These are phyloP conservation scores for Vulpes ferrilata DNA, from an alignment of 2,113 vertebrate genomes.

Conservation along the genomic window DNA sequence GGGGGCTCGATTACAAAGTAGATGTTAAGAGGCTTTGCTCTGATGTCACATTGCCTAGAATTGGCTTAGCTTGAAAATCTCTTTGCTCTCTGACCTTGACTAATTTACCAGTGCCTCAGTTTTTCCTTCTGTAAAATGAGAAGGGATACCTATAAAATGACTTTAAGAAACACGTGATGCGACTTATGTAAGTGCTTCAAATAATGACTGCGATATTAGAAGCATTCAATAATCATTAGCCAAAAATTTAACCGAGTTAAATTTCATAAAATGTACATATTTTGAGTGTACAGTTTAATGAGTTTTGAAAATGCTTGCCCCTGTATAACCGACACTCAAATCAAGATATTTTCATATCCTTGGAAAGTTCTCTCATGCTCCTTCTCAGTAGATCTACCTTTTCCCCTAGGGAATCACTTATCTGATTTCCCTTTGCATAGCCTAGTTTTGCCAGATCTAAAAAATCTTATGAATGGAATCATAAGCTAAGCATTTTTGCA, in stretches of 20 bases:
- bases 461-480: background rate
- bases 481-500: background rate
- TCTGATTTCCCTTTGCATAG: background rate
- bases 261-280: background rate
- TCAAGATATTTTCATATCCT: background rate
- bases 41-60: background rate
- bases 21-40: background rate
- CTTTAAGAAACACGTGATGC: background rate
- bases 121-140: background rate
- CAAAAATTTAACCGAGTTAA: background rate
- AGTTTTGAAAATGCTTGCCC: background rate
- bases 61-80: background rate
- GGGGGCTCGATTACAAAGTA: background rate
- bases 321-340: background rate
- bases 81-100: slow-evolving; percentile 1
- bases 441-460: background rate
- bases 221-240: background rate
- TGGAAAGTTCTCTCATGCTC: background rate
- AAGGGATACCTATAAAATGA: background rate
- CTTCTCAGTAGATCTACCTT: background rate
- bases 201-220: background rate
- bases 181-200: background rate
- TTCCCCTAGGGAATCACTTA: background rate
- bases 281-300: background rate
- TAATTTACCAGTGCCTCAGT: background rate